These are phyloP conservation scores for Acleris laterana DNA, from an alignment of 2,888 invertebrate genomes.

Conservation along the genomic window DNA sequence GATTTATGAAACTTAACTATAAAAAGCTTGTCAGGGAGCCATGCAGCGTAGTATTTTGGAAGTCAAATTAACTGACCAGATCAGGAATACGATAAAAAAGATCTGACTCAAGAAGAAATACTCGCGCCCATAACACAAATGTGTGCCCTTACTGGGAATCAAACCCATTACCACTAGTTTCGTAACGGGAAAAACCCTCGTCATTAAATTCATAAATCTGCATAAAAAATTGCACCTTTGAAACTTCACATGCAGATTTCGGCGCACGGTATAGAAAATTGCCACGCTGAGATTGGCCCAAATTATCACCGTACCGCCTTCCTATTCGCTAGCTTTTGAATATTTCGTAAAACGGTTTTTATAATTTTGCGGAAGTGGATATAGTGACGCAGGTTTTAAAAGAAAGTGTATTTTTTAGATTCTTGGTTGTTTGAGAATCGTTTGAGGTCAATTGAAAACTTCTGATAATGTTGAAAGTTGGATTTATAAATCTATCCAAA, in stretches of 20 bases:
- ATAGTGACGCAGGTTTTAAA: background rate
- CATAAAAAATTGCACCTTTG: conserved; percentile 41
- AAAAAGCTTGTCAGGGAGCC: no score
- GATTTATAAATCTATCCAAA: no score
- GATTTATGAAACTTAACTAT: no score
- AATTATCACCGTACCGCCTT: conserved; percentile 41
- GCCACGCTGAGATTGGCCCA: conserved; percentile 48
- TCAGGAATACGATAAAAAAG: no score
- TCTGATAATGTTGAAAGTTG: background rate
- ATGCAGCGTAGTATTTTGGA: no score
- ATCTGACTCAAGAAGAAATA: no score
- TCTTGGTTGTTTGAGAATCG: background rate
- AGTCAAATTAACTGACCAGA: no score
- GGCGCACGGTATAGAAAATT: conserved; percentile 46
- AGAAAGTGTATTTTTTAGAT: background rate
- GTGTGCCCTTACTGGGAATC: no score
- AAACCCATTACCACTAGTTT: no score
- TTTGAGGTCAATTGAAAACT: background rate
- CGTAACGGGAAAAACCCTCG: background rate
- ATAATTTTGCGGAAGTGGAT: conserved; percentile 7
- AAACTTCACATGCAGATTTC: conserved; percentile 43
- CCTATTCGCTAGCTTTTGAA: conserved; percentile 25
- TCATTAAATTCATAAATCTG: conserved; percentile 34
- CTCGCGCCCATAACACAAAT: no score
- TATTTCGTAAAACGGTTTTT: conserved; percentile 9